These are phyloP conservation scores for Percina caprodes DNA, from an alignment of 2,113 vertebrate species.

Conservation along the genomic window DNA sequence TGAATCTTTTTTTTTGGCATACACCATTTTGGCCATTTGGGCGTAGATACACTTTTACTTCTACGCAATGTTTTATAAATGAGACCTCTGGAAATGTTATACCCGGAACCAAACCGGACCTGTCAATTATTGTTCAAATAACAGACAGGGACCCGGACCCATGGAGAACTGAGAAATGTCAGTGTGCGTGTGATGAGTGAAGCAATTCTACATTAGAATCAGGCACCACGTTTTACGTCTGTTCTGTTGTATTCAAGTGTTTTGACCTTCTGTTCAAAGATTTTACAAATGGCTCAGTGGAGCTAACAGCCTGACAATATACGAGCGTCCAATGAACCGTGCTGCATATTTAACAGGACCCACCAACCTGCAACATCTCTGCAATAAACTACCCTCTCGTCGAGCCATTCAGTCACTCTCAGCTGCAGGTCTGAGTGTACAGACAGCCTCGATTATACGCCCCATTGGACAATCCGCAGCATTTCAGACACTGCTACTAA, in stretches of 20 bases:
- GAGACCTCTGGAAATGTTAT: no score
- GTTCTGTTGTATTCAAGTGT: conserved; percentile 48
- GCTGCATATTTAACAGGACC: conserved; percentile 72
- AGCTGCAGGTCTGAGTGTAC: conserved; percentile 54
- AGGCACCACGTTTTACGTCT: conserved; percentile 20
- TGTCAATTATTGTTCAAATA: no score
- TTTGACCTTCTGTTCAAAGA: conserved; percentile 74
- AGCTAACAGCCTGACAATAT: conserved; percentile 59
- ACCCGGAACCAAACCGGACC: no score
- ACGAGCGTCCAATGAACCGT: conserved; percentile 52
- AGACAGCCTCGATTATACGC: conserved; percentile 73
- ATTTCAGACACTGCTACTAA: conserved; percentile 68
- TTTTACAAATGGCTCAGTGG: conserved; percentile 62
- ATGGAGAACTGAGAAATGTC: no score
- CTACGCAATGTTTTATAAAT: no score
- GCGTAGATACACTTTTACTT: no score
- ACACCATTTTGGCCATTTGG: no score
- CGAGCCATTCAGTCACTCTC: conserved; percentile 48
- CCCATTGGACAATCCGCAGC: conserved; percentile 65
- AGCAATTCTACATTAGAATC: conserved; percentile 13
- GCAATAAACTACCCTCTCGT: conserved; percentile 50
- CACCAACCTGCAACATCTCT: conserved; percentile 56
- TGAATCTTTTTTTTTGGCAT: no score
- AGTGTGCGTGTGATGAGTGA: not conserved
- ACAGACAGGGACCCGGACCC: no score